These are phyloP conservation scores for Sitobion miscanthi DNA, from an alignment of 1,140 invertebrate genomes.

Conservation along the genomic window DNA sequence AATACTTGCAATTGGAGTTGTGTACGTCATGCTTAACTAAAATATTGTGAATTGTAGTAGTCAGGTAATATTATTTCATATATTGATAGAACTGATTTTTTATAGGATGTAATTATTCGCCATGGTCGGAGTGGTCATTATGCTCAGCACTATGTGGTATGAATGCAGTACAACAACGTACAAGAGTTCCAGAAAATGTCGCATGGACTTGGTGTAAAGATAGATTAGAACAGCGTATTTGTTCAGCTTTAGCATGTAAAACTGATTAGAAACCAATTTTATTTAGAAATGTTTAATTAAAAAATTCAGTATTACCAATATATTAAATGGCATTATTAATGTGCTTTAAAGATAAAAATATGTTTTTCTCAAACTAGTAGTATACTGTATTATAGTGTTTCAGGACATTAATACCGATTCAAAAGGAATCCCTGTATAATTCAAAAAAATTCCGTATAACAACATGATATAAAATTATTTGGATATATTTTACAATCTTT, in stretches of 20 bases:
- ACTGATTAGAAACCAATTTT: slow-evolving; percentile 6
- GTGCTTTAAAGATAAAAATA: not conserved
- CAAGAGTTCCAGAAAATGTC: slow-evolving; percentile 62
- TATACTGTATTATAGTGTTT: not conserved
- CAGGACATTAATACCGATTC: not conserved
- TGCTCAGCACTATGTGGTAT: slow-evolving; percentile 70
- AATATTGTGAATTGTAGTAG: not conserved
- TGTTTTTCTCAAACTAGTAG: not conserved
- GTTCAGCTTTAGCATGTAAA: slow-evolving; percentile 60
- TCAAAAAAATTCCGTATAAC: not conserved
- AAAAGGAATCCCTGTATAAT: not conserved
- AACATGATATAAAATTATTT: not conserved
- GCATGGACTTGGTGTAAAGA: slow-evolving; percentile 62
- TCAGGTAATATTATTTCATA: no score
- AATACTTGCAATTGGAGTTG: no score
- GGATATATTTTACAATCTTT: not conserved
- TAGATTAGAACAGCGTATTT: slow-evolving; percentile 61
- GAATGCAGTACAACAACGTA: slow-evolving; percentile 64
- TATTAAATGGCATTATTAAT: not conserved
- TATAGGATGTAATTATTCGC: slow-evolving; percentile 67
- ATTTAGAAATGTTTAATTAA: not conserved
- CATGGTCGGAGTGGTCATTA: slow-evolving; percentile 71
- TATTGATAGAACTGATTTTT: not conserved
- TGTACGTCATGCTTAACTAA: not conserved
- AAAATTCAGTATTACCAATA: not conserved